Conservation (phyloP, 2,888 invertebrate genomes). For the Sialis lutaria region DNA sequence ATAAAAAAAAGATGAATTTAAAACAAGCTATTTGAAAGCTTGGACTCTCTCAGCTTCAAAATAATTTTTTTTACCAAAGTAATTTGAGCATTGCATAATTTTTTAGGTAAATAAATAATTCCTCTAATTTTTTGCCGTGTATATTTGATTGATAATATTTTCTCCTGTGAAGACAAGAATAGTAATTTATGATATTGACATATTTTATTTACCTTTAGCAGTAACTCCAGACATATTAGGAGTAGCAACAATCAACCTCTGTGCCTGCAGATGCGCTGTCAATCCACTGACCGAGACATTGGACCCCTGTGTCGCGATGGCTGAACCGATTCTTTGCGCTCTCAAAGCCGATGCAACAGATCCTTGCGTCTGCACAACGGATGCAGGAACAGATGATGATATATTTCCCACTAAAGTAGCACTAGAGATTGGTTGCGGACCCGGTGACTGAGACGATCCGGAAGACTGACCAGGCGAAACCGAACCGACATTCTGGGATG, state of each 20-base stretch:
- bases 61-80: no score
- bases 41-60: no score
- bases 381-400: conserved; percentile 10
- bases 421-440: conserved; percentile 7
- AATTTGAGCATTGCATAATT: no score
- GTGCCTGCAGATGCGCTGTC: conserved; percentile 36
- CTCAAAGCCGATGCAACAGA: conserved; percentile 5
- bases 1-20: no score
- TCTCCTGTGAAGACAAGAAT: no score
- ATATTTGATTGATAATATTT: no score
- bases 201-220: conserved; percentile 1
- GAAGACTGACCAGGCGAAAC: neutral
- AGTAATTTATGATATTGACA: no score
- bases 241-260: conserved; percentile 25
- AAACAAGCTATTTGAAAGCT: no score
- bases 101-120: no score
- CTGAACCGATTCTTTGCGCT: conserved; percentile 9
- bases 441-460: conserved; percentile 2
- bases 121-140: no score
- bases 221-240: conserved; percentile 7
- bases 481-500: conserved; percentile 9
- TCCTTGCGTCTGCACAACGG: conserved; percentile 7
- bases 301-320: conserved; percentile 9
- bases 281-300: conserved; percentile 13
- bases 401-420: conserved; percentile 1